Percentiles rank a stretch among this genome's conserved stretches.
Evolutionary conservation across 2,888 invertebrate species (phyloP).

Genomic region (Nomada fabriciana): DNA sequence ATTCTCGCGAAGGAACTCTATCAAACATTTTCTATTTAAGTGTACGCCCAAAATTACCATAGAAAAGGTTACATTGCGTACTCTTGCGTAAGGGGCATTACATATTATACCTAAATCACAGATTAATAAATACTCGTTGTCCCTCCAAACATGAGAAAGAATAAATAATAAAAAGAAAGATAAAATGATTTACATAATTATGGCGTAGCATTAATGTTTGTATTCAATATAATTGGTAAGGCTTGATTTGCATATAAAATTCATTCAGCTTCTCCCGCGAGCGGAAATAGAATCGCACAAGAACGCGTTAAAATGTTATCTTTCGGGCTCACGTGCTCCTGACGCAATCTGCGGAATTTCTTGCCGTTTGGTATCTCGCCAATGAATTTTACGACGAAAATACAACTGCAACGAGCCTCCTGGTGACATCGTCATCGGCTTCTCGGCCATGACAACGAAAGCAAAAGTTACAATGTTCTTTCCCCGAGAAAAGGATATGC

Average conservation of each 20-base stretch:
- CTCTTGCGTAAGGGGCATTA: too few relatives aligned
- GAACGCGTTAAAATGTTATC: conserved; percentile 7
- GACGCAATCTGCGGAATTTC: conserved; percentile 73
- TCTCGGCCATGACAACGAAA: conserved; percentile 23
- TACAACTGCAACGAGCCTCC: conserved; percentile 37
- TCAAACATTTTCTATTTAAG: too few relatives aligned
- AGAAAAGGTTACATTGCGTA: too few relatives aligned
- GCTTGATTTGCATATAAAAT: neutral
- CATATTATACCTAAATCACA: too few relatives aligned
- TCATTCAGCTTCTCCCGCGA: neutral
- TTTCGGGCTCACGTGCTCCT: conserved; percentile 67
- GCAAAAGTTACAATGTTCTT: neutral
- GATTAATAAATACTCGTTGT: too few relatives aligned
- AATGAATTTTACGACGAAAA: conserved; percentile 73
- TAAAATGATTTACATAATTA: neutral
- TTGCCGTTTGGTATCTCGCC: conserved; percentile 70
- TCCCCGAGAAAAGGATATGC: neutral
- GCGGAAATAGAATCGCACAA: conserved; percentile 9
- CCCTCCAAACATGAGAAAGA: too few relatives aligned
- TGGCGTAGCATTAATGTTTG: neutral
- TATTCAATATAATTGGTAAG: neutral
- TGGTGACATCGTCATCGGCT: conserved; percentile 18
- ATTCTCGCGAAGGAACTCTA: too few relatives aligned
- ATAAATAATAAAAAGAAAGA: too few relatives aligned
- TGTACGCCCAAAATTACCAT: too few relatives aligned